Base-by-base conservation (phyloP, 2,888 invertebrate genomes). In the Troides helena region DNA sequence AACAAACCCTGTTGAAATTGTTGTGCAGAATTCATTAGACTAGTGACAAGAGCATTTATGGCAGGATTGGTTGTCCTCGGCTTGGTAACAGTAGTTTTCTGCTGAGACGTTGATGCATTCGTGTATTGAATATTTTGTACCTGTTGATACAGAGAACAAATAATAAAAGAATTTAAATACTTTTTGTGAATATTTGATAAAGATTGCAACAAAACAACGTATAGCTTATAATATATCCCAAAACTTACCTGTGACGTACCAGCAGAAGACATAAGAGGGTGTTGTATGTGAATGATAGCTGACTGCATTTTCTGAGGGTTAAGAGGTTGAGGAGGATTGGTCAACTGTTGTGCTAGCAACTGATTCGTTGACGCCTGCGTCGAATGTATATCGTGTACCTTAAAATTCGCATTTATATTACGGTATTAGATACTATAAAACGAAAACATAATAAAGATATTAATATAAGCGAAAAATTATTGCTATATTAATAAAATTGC, bases 11-110 rank as follows among this genome's bases (percentile, higher is more conserved):
- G 96, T 83, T 95, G 95, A 84, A 96, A 96, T 82, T 96, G 96
- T 84, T 96, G 96, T 59, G 96, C 96, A 12, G 96, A 96, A 83
- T 96, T 96, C 96, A 96, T 96, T 57, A 97, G 94, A 82, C 96
- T 96, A 73, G 95, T 96, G 72, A 96, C 96, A 76, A 97, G 94
- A 65, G 96, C 96, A 82, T 94, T 96, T 77, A 96, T 96, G 70
- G 96, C 95, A 50, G 95, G 94, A 79, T 94, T 95, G 77, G 94
- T 94, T 59, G 92, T 91, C 72, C 93, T 78, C 62, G 94, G 94
- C 76, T 94, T 94, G 36, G 90, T 87, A 62, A 92, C 83, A 6
- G 91, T 88, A 43, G 94, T 87, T 76, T 91, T 94, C 76, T 94
- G 93, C 74, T 88, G 91, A n/a, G 89, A 83, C 57, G 87, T 84